Percentiles rank a stretch among this genome's conserved stretches.
Conservation (phyloP, 2,888 invertebrate species). For the Helicoverpa assulta region DNA sequence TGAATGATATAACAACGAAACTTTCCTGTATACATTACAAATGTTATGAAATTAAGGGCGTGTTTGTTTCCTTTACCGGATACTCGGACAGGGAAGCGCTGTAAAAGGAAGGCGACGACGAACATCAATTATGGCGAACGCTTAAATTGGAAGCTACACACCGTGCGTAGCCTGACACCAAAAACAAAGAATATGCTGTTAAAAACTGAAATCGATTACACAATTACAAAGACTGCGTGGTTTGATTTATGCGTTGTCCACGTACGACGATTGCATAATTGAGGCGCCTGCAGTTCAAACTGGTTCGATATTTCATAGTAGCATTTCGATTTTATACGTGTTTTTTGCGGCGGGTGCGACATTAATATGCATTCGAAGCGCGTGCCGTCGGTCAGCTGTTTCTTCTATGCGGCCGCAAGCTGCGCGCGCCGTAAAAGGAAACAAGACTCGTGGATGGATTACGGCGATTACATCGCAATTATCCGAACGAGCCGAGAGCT, state of each 20-base stretch:
- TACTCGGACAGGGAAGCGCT: slow-evolving; percentile 44
- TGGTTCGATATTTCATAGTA: slow-evolving; percentile 81
- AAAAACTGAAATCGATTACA: slow-evolving; percentile 73
- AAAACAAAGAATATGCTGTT: slow-evolving; percentile 60
- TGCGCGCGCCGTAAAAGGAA: slow-evolving; percentile 88
- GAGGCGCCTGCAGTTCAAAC: slow-evolving; percentile 81
- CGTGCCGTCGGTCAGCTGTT: slow-evolving; percentile 89
- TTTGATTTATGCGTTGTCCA: slow-evolving; percentile 75
- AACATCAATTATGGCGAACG: slow-evolving; percentile 61
- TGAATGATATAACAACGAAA: neutral
- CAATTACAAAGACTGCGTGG: slow-evolving; percentile 64
- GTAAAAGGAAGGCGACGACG: slow-evolving; percentile 56
- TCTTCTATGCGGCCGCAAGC: slow-evolving; percentile 87
- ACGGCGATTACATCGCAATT: slow-evolving; percentile 89
- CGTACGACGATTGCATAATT: slow-evolving; percentile 79
- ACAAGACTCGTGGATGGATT: slow-evolving; percentile 87
- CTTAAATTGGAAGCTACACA: slow-evolving; percentile 58
- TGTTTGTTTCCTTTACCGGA: slow-evolving; percentile 52
- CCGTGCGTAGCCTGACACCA: slow-evolving; percentile 49
- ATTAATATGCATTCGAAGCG: slow-evolving; percentile 88
- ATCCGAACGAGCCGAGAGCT: slow-evolving; percentile 78
- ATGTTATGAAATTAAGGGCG: slow-evolving; percentile 53
- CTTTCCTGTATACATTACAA: slow-evolving; percentile 36
- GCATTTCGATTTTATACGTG: slow-evolving; percentile 83
- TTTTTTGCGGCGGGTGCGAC: slow-evolving; percentile 83